Base-by-base conservation (phyloP, 2,888 invertebrate genomes). In the Parnassius apollo region DNA sequence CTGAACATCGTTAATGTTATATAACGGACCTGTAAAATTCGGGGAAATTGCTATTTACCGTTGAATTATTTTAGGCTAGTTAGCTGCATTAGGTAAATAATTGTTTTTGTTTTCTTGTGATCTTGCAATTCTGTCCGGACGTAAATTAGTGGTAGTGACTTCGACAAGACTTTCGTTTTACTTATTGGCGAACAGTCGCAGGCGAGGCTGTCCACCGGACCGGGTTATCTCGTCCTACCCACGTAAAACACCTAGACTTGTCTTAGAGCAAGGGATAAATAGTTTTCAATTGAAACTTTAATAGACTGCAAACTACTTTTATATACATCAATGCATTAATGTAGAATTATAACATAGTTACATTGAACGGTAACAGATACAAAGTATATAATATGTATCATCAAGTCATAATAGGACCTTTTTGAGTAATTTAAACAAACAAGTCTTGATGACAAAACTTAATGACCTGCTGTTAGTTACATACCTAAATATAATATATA, bases 81-180 rank as follows among this genome's bases (percentile, higher is more conserved):
- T 58, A 62, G 53, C 25, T 62, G 49, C 18, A 11, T 35, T 22
- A 42, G 49, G 58, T 22, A 58, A 45, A 58, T 50, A 42, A 62
- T 62, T 54, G 53, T 57, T 62, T 18, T 57, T 60, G 60, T 53
- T 59, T 57, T 65, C 60, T 56, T 54, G 61, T 66, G 48, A 11
- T 44, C 58, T 54, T 45, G 54, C 62, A 62, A 53, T 62, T 54
- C 13, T 12, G 13, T 12, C 49, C n/a, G 9, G 44, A 50, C 54
- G 62, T 58, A 45, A 59, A 66, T 66, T 55, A 68, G 65, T 66
- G 61, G 63, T 63, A 70, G 67, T 72, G 71, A 71, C 72, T 66
- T 71, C 68, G 42, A 74, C 75, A 69, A 73, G 71, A 62, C 68
- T 78, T 69, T 70, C 70, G 69, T 73, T 75, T 80, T 75, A 79